Conservation (phyloP, 1,140 invertebrate species). For the Nilaparvata lugens region DNA sequence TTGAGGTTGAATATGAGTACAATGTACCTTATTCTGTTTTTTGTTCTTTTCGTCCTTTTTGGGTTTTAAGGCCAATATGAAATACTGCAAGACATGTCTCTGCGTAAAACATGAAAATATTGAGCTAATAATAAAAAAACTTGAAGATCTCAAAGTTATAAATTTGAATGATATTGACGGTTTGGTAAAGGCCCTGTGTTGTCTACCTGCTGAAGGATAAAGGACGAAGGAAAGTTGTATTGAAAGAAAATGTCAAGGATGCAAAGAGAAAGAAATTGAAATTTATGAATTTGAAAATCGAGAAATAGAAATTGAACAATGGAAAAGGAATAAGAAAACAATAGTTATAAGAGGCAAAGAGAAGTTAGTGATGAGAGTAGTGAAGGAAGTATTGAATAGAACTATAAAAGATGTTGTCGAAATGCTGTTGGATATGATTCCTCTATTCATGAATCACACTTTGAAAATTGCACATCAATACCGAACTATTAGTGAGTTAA, state of each 20-base stretch:
- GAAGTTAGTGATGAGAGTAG: no score
- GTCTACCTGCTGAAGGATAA: not conserved
- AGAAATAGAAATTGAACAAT: conserved; percentile 12
- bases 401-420: no score
- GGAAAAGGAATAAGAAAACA: conserved; percentile 7
- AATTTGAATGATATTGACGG: not conserved
- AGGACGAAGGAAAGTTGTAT: not conserved
- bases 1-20: conserved; percentile 12
- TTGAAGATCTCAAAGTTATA: no score
- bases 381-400: no score
- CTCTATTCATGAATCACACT: no score
- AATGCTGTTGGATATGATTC: no score
- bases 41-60: conserved; percentile 15
- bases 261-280: not conserved
- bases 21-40: conserved; percentile 11
- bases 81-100: conserved; percentile 10
- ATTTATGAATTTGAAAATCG: conserved; percentile 3
- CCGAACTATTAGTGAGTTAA: conserved; percentile 25
- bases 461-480: conserved; percentile 13
- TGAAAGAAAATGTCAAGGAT: no score
- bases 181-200: conserved; percentile 9
- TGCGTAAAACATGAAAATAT: conserved; percentile 18
- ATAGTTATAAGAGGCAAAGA: not conserved
- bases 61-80: conserved; percentile 9
- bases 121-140: not conserved